Conservation (phyloP, 1,140 invertebrate genomes). For the Artemia franciscana region DNA sequence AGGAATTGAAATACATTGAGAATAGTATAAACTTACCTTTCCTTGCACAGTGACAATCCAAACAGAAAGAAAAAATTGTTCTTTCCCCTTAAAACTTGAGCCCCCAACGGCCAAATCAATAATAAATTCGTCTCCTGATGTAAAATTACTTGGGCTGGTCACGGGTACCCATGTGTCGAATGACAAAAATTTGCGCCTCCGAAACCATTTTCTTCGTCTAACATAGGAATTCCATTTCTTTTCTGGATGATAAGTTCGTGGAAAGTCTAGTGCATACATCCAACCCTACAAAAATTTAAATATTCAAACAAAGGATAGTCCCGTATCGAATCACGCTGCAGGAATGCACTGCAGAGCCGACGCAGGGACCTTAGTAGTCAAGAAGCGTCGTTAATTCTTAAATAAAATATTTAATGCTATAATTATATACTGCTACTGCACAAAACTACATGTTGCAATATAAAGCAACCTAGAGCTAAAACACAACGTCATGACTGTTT, state of each 20-base stretch:
- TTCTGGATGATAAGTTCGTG: constrained; percentile 47
- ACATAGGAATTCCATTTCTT: constrained; percentile 81
- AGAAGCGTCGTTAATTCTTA: too few species aligned
- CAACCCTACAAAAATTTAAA: constrained; percentile 40
- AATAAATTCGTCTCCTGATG: constrained; percentile 34
- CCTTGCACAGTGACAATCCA: constrained; percentile 79
- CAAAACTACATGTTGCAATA: too few species aligned
- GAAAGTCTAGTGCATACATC: constrained; percentile 84
- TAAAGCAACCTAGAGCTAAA: too few species aligned
- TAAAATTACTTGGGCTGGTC: constrained; percentile 20
- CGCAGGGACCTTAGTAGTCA: too few species aligned
- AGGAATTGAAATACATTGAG: too few species aligned
- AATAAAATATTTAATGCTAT: too few species aligned
- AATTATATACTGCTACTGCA: too few species aligned
- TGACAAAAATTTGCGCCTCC: constrained; percentile 60
- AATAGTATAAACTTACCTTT: constrained; percentile 38
- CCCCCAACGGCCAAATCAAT: constrained; percentile 65
- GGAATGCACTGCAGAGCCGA: too few species aligned
- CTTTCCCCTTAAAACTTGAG: constrained; percentile 45
- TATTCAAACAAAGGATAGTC: too few species aligned
- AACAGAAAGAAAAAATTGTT: constrained; percentile 44
- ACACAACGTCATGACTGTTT: too few species aligned
- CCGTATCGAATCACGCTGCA: too few species aligned
- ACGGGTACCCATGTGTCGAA: constrained; percentile 71
- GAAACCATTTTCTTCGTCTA: constrained; percentile 61